These are phyloP conservation scores for Helicolenus hilgendorfi DNA, from an alignment of 2,797 vertebrate species.

Conservation along the genomic window DNA sequence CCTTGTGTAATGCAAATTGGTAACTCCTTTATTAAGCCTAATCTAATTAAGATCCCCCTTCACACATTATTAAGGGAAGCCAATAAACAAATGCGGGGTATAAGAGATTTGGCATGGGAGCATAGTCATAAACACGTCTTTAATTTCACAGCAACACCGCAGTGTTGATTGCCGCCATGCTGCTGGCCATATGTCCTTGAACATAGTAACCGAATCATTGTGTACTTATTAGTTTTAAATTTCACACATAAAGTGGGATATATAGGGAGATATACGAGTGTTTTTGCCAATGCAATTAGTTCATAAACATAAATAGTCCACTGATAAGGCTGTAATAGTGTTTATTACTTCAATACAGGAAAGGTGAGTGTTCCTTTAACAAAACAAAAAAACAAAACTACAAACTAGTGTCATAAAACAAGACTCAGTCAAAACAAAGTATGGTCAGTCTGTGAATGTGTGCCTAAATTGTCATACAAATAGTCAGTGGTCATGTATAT, in stretches of 20 bases:
- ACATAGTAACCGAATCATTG: slow-evolving; percentile 57
- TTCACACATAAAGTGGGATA: slow-evolving; percentile 21
- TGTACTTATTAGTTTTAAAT: slow-evolving; percentile 50
- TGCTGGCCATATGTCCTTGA: slow-evolving; percentile 78
- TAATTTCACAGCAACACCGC: slow-evolving; percentile 74
- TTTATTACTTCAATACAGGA: slow-evolving; percentile 6
- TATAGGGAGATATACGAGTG: slow-evolving; percentile 17
- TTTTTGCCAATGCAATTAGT: neutral
- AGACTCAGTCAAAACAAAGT: too few relatives aligned
- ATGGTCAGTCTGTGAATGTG: too few relatives aligned
- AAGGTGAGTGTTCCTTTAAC: neutral
- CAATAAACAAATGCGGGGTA: slow-evolving; percentile 80
- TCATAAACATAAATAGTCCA: slow-evolving; percentile 3
- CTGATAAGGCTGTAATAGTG: neutral
- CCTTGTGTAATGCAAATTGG: slow-evolving; percentile 81
- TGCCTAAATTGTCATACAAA: too few relatives aligned
- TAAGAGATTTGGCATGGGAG: slow-evolving; percentile 78
- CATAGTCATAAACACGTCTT: slow-evolving; percentile 77
- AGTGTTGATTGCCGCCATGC: slow-evolving; percentile 72
- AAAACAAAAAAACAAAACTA: neutral
- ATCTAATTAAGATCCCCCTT: slow-evolving; percentile 85
- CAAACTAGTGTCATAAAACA: slow-evolving; percentile 18
- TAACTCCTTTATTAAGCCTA: slow-evolving; percentile 78
- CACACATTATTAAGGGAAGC: slow-evolving; percentile 80
- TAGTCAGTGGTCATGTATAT: too few relatives aligned